Conservation (phyloP, 2,797 vertebrate species). For the Sphaeramia orbicularis region DNA sequence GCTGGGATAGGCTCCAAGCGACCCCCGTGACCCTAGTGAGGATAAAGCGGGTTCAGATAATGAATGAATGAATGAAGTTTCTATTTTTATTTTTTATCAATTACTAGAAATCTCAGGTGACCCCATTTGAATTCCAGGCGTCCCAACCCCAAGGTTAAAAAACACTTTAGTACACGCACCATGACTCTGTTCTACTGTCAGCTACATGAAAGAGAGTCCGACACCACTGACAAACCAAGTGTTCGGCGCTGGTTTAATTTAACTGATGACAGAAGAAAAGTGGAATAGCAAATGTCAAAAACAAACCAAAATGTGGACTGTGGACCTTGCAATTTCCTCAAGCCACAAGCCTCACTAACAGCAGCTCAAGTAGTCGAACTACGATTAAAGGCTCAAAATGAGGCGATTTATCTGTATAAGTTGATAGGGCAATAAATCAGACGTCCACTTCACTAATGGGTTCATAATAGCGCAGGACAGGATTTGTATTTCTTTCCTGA, state of each 20-base stretch:
- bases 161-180: slow-evolving; percentile 5
- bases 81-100: too few species aligned
- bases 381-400: background rate
- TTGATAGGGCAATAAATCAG: slow-evolving; percentile 14
- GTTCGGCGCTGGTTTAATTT: slow-evolving; percentile 40
- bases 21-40: too few species aligned
- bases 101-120: too few species aligned
- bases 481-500: slow-evolving; percentile 46
- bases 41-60: too few species aligned
- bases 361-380: background rate
- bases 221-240: slow-evolving; percentile 33
- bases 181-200: slow-evolving; percentile 2
- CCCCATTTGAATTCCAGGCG: too few species aligned
- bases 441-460: slow-evolving; percentile 22
- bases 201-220: slow-evolving; percentile 40
- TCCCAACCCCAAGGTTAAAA: too few species aligned
- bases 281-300: slow-evolving; percentile 31
- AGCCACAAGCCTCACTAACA: background rate
- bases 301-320: background rate
- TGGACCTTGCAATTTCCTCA: background rate
- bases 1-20: too few species aligned
- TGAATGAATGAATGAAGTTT: too few species aligned
- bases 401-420: background rate
- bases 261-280: slow-evolving; percentile 44
- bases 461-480: slow-evolving; percentile 26